Evolutionary conservation across 1,140 invertebrate genomes (phyloP), one percentile per base, ranked within the genome.

Genomic region (Drosophila mauritiana): DNA sequence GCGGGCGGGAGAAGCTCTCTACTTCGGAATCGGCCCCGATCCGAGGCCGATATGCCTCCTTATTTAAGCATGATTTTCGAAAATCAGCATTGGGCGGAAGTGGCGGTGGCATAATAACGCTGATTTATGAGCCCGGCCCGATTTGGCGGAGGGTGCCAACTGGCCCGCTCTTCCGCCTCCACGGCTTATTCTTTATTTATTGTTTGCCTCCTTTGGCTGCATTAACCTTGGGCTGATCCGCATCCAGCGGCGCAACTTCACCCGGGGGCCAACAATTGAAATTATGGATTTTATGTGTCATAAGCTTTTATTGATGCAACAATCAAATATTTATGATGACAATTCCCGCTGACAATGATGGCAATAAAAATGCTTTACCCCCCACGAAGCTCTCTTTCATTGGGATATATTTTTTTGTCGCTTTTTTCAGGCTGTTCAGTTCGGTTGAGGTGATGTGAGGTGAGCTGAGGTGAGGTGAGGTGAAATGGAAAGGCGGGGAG

Each of bases 261-360:
- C 74, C 82, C 68, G 36, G 76, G 73, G 80, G 42, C 64, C 67
- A 74, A 84, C 85, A 88, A 88, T 88, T 88, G 84, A 88, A 90
- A 88, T 88, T 88, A 88, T 88, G 84, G 84, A 88, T 90, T 88
- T 88, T 88, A 88, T 88, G 84, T 88, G 84, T 88, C 84, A 88
- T 88, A 88, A 88, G 84, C 84, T 88, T 88, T 88, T 89, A 89
- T 88, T 89, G 85, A 89, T 89, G 85, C 84, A 88, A 89, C 84
- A 88, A 88, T 88, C 84, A 88, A 88, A 88, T 88, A 88, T 88
- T 88, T 88, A 88, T 88, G 84, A 90, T 88, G 83, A 86, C 83
- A 86, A 86, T 88, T 79, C 75, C 70, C 83, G 83, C 78, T 83
- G 83, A 86, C 83, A 86, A 86, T 86, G 83, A 86, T 86, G 83